These are phyloP conservation scores for Habroteleia sp. DNA, from an alignment of 2,888 invertebrate species.

Conservation along the genomic window DNA sequence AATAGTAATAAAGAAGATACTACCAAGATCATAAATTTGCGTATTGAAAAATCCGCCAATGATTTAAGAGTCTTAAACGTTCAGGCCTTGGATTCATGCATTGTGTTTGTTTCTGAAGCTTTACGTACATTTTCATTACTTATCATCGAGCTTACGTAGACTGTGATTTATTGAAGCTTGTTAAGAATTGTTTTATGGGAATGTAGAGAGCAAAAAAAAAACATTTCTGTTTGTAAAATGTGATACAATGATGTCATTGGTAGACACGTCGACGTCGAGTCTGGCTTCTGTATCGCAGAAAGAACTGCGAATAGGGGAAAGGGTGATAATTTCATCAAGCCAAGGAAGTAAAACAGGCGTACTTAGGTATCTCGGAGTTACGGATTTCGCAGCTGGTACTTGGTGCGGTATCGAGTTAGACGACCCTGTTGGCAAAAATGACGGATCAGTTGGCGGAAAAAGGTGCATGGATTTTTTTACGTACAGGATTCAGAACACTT, in stretches of 20 bases:
- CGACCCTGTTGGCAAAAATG: slow-evolving; percentile 96
- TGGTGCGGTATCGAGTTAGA: slow-evolving; percentile 98
- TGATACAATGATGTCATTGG: slow-evolving; percentile 46
- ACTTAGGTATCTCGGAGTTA: slow-evolving; percentile 91
- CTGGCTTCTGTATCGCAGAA: slow-evolving; percentile 80
- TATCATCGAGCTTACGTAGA: slow-evolving; percentile 29
- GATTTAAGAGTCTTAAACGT: not conserved
- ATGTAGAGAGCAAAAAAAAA: slow-evolving; percentile 19
- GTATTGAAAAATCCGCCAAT: not conserved
- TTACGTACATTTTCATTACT: slow-evolving; percentile 11
- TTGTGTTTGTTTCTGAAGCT: slow-evolving; percentile 18
- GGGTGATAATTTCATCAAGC: slow-evolving; percentile 93
- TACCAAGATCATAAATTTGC: not conserved
- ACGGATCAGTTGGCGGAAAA: slow-evolving; percentile 95
- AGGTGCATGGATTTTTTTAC: slow-evolving; percentile 83
- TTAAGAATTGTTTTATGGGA: not conserved
- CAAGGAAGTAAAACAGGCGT: slow-evolving; percentile 94
- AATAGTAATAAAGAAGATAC: not conserved
- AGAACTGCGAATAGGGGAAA: slow-evolving; percentile 92
- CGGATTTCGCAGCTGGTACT: slow-evolving; percentile 95
- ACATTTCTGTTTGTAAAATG: slow-evolving; percentile 11
- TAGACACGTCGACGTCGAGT: slow-evolving; percentile 83
- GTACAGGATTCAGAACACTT: slow-evolving; percentile 31
- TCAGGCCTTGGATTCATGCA: not conserved
- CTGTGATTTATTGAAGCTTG: slow-evolving; percentile 29